Percentiles rank a stretch among this genome's conserved stretches.
Conservation (phyloP, 2,888 invertebrate species). For the Tethea ocularis region DNA sequence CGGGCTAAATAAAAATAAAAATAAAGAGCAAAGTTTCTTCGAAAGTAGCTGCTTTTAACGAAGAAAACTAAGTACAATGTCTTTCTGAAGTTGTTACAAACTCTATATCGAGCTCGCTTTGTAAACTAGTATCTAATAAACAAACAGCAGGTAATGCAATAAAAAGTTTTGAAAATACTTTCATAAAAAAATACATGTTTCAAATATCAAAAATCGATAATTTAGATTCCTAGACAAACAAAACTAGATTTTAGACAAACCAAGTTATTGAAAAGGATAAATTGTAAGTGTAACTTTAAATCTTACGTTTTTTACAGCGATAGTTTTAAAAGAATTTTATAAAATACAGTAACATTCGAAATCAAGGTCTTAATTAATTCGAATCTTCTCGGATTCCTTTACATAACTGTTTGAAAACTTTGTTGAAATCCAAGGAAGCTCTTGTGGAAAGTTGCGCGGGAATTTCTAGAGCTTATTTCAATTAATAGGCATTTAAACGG, state of each 20-base stretch:
- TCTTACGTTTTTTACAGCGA: background rate
- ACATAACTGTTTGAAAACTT: constrained; percentile 20
- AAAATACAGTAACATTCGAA: background rate
- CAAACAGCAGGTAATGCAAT: background rate
- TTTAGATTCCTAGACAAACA: background rate
- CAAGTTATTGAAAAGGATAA: too few species aligned
- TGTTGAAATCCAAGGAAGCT: constrained; percentile 7
- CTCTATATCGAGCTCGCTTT: background rate
- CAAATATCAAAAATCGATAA: background rate
- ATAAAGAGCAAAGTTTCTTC: constrained; percentile 28
- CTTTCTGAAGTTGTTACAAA: constrained; percentile 14
- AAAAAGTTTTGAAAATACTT: too few species aligned
- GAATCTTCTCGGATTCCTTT: constrained; percentile 21
- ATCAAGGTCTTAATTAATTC: constrained; percentile 20
- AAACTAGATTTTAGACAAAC: too few species aligned
- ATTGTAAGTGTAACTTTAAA: too few species aligned
- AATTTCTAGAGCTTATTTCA: background rate
- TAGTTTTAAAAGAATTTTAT: background rate
- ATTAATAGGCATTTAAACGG: background rate
- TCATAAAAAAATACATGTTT: background rate
- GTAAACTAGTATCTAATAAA: background rate
- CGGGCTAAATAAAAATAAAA: constrained; percentile 32
- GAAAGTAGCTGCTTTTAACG: constrained; percentile 14
- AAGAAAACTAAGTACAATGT: constrained; percentile 20
- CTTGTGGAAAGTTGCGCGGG: background rate